phyloP scores from a whole-genome alignment of 2,113 vertebrate species.

The Halcyon senegalensis region DNA sequence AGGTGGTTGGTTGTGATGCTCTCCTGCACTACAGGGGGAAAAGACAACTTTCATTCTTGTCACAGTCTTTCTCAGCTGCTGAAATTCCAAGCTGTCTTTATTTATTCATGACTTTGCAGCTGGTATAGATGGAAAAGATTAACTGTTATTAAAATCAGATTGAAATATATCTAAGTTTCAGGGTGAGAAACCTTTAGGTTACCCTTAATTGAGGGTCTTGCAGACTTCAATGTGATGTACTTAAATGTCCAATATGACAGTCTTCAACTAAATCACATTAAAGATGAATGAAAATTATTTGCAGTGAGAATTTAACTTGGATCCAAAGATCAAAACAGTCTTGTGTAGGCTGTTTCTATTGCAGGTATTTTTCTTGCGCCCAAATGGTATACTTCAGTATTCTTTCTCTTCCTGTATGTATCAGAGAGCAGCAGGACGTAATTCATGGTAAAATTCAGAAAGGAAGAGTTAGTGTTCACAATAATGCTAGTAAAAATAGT shows the following conservation, averaged over 20 bases:
- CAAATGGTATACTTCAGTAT: background rate
- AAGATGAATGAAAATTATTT: conserved; percentile 44
- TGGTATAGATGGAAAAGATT: conserved; percentile 42
- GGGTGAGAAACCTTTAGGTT: conserved; percentile 33
- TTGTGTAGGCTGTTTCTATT: background rate
- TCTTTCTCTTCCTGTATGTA: background rate
- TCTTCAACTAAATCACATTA: conserved; percentile 36
- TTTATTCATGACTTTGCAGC: conserved; percentile 24
- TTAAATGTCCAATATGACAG: conserved; percentile 9
- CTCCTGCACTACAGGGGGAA: background rate
- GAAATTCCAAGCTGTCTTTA: conserved; percentile 35
- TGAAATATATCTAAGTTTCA: conserved; percentile 17
- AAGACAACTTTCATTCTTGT: conserved; percentile 20
- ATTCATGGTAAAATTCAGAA: background rate
- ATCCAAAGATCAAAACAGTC: background rate
- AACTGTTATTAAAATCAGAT: conserved; percentile 53
- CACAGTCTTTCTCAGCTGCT: conserved; percentile 1
- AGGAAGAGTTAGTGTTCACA: background rate
- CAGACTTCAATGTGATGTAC: background rate
- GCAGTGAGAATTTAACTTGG: background rate
- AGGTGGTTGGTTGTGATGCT: background rate
- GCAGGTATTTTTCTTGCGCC: background rate
- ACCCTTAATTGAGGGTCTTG: background rate
- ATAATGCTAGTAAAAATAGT: background rate
- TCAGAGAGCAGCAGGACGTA: background rate